Base-by-base conservation (phyloP, 2,113 vertebrate species). In the Limnothrissa miodon region DNA sequence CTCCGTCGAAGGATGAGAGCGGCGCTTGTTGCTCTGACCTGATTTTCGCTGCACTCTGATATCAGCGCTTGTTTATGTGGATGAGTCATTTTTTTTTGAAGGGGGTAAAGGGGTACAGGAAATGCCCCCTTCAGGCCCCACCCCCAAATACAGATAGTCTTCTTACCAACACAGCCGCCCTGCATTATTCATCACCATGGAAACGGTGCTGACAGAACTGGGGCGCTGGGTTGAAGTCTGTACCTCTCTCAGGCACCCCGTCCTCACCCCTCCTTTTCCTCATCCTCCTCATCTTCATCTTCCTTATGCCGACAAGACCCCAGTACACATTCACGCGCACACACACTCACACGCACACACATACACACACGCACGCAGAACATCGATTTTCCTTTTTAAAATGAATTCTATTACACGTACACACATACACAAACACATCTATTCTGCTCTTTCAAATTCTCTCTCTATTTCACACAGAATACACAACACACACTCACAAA, bases 171-270 rank as follows among this genome's bases (percentile, higher is more conserved):
- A 36, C 62, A 74, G 66, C 66, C 29, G 11, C 29, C 11, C 66
- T 33, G 29, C 29, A 74, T 74, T 74, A 36, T 33, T 33, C 66
- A 74, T 74, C 10, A 74, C 66, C 66, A 74, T 74, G 66, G 29
- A 74, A 36, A 74, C 29, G 9, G 66, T 33, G 5, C 66, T 74
- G 66, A 74, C 66, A 74, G 66, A 74, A 74, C 66, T 74, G 29
- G 66, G 66, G 66, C 66, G 66, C 25, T 17, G 10, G 5, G 66
- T 74, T 74, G 66, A 74, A 74, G 29, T 33, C 66, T 74, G 10
- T 0, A 2, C 36, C 66, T 74, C 29, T 17, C 66, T 39, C 66
- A 74, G 66, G 13, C 66, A 74, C 33, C 33, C 25, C 29, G 42
- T 5, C 59, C 5, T n/a, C 78, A 45, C 42, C 2, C 17, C 29